Conservation (phyloP, 2,888 invertebrate species). For the Esperia sulphurella region DNA sequence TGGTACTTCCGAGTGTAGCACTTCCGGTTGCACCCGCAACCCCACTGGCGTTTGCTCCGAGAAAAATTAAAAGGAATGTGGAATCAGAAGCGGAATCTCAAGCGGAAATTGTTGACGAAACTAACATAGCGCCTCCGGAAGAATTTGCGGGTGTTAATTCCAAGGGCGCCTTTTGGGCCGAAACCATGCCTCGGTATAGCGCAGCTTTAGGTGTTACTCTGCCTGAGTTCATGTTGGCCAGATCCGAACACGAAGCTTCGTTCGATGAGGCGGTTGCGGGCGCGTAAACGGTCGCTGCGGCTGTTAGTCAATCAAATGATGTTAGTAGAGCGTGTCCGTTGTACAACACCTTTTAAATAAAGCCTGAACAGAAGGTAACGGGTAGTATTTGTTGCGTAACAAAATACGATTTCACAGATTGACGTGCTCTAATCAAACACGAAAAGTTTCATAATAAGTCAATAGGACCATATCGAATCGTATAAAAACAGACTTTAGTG, state of each 20-base stretch:
- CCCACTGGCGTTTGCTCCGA: constrained; percentile 17
- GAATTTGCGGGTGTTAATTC: constrained; percentile 77
- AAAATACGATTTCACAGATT: constrained; percentile 59
- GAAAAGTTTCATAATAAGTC: constrained; percentile 36
- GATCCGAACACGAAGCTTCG: constrained; percentile 83
- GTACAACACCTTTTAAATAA: constrained; percentile 52
- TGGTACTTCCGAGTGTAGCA: constrained; percentile 12
- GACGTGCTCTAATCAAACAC: constrained; percentile 29
- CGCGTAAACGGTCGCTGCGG: constrained; percentile 53
- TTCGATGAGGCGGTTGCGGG: constrained; percentile 80
- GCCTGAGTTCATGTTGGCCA: constrained; percentile 84
- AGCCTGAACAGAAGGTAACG: constrained; percentile 53
- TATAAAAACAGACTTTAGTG: background rate
- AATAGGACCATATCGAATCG: constrained; percentile 16
- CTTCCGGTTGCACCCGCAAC: background rate
- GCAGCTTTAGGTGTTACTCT: constrained; percentile 81
- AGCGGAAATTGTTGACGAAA: constrained; percentile 51
- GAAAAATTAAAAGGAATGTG: constrained; percentile 55
- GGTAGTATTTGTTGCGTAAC: constrained; percentile 61
- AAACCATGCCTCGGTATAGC: constrained; percentile 82
- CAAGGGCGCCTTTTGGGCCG: constrained; percentile 82
- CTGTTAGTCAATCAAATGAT: constrained; percentile 55
- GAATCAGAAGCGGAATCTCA: constrained; percentile 50
- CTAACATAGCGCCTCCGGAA: constrained; percentile 64
- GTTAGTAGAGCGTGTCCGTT: constrained; percentile 71